Base-by-base conservation (phyloP, 2,888 invertebrate species). In the Lapara coniferarum region DNA sequence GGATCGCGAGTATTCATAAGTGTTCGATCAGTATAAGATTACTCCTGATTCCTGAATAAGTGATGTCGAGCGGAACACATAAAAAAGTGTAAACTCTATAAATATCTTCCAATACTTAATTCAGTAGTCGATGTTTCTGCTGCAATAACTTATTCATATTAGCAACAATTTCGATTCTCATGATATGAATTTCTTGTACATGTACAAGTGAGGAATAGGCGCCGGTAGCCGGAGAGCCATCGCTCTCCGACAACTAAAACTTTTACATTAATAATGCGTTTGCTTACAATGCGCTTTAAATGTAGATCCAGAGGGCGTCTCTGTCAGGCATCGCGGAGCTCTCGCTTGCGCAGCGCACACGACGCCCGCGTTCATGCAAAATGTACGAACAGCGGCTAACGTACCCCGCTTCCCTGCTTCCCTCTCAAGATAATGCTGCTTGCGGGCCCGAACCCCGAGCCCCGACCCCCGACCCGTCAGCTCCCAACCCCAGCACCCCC, bases 201-300 rank as follows among this genome's bases (percentile, higher is more conserved):
- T 91, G 90, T 90, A 86, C 86, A 92, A n/a, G n/a, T 92, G 92
- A 91, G 89, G 85, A 87, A 86, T 86, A 82, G 80, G 80, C 85
- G 87, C 85, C 88, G 85, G 87, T 85, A 84, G 82, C 85, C 84
- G 87, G 86, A 87, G 87, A 88, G 86, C 87, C 88, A 81, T 84
- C 85, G 85, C 89, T 89, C 88, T 87, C 89, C 87, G 87, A 90
- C 89, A 92, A 92, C 93, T 93, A 92, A 92, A 93, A 91, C 89
- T 90, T 91, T 88, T 93, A 90, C 93, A 93, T 93, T 93, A 92
- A 90, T 93, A 93, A 93, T 93, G 88, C 87, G 85, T 88, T 91
- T 93, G 92, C 92, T 93, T 93, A 92, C 93, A 92, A 93, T 93
- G 92, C 90, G 92, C 93, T 93, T 92, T 92, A 93, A 93, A 92